Evolutionary conservation across 2,888 invertebrate genomes (phyloP), one percentile per base, ranked within the genome.

Genomic region (Eubasilissa splendida): DNA sequence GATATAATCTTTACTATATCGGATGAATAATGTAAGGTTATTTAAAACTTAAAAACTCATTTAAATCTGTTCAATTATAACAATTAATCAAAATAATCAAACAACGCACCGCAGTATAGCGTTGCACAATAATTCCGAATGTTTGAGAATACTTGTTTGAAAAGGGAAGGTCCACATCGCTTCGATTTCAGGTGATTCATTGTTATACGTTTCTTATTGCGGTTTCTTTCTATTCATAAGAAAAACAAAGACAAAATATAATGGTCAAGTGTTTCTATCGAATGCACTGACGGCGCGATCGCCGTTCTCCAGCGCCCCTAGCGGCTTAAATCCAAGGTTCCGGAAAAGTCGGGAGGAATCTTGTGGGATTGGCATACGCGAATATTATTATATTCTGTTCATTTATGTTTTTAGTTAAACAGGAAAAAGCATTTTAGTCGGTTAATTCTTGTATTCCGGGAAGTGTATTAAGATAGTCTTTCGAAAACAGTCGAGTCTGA

Each of bases 281-380:
- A 63, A 73, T 79, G 73, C 78, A 79, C 63, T 42, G 42, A 42
- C 50, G 63, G 77, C 56, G 74, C 65, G 42, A 73, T 65, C 63
- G 70, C 65, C 78, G 78, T 59, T 58, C 78, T 71, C 78, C 65
- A 52, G 76, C 80, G 80, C 66, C 33, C 76, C 80, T 68, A 56
- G 70, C 76, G 75, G 80, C 53, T 53, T 31, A 75, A 80, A 58
- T 22, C 58, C 2, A 60, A 60, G 22, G 42, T 63, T 52, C 76
- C 63, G 52, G 76, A 76, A 63, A 60, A 76, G 63, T 63, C 76
- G 68, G 66, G 31, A 54, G 68, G 77, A 42, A 73, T 63, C 73
- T 12, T 53, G 60, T 73, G 58, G 74, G 73, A 63, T 71, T 63
- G 60, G 59, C 59, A 50, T 52, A 22, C 70, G 50, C 77, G 50